phyloP scores from a whole-genome alignment of 2,113 vertebrate species.

The Sapajus apella region DNA sequence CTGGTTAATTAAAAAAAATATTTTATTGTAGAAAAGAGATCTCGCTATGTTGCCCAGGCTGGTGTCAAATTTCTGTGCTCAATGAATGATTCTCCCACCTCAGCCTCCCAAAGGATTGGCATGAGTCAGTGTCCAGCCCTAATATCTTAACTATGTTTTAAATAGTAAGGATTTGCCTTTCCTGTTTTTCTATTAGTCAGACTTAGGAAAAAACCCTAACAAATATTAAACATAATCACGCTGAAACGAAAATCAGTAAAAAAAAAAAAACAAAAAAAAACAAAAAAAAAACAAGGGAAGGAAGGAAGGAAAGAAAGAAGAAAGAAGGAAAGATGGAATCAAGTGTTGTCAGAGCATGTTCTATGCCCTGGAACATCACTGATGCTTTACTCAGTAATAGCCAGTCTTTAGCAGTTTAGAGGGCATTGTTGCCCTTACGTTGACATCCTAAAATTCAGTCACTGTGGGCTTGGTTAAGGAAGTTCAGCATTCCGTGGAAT shows the following conservation, averaged over 20 bases:
- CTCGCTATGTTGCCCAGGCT: no score
- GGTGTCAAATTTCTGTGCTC: no score
- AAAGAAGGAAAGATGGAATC: background rate
- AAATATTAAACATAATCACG: background rate
- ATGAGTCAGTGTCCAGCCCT: no score
- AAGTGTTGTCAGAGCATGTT: background rate
- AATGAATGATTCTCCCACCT: no score
- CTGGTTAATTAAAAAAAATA: no score
- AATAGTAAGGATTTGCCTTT: slow-evolving; percentile 17
- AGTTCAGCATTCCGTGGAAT: background rate
- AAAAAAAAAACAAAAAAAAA: background rate
- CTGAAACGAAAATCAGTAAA: background rate
- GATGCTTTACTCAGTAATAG: background rate
- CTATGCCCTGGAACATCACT: background rate
- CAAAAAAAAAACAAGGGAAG: no score
- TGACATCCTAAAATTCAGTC: background rate
- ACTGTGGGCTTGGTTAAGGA: background rate
- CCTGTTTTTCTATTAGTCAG: background rate
- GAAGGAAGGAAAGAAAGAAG: background rate
- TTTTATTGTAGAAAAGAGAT: no score
- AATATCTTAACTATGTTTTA: background rate
- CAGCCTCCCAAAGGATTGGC: no score
- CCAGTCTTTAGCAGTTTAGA: background rate
- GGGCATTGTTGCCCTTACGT: background rate
- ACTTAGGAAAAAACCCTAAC: background rate